Evolutionary conservation across 1,140 invertebrate species (phyloP), one percentile per base, ranked within the genome.

Genomic region (Solenopsis invicta): DNA sequence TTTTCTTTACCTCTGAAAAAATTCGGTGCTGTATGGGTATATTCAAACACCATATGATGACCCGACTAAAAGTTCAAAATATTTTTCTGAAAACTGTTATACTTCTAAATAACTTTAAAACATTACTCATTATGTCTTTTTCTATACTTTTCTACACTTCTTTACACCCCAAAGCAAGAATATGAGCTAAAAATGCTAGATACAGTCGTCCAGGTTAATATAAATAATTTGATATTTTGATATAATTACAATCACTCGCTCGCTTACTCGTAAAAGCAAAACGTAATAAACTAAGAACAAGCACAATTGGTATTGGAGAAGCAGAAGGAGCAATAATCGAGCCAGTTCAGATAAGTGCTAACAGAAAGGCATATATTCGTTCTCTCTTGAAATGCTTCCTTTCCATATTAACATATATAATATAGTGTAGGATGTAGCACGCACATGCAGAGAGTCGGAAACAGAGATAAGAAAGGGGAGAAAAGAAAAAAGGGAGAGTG

Each of bases 361-460:
- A 89, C 8, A 88, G 87, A 90, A 89, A 91, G 87, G 84, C 78
- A 80, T 64, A 85, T 48, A 41, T 37, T 77, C 56, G 21, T 10
- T 77, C 37, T 45, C 21, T 61, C 34, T 24, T 34, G 2, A 52
- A 24, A 48, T 29, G 69, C 50, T 54, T 54, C 50, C 48, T 52
- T 16, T 59, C 4, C 16, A 48, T 45, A 21, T 72, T 21, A 52
- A 72, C 21, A 71, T 29, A 29, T 29, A 29, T 24, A 5, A 45
- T 67, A 18, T 54, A n/a, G 2, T 29, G 29, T 29, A 29, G 29
- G 29, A 29, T 54, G 52, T 18, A 29, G 10, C 18, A 54, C 52
- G 18, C 52, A 18, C 18, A 6, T 16, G 18, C 1, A 52, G n/a
- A 56, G 18, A 56, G n/a, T 21, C n/a, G 21, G n/a, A 56, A 8